Base-by-base conservation (phyloP, 2,888 invertebrate species). In the Biston stratarius region DNA sequence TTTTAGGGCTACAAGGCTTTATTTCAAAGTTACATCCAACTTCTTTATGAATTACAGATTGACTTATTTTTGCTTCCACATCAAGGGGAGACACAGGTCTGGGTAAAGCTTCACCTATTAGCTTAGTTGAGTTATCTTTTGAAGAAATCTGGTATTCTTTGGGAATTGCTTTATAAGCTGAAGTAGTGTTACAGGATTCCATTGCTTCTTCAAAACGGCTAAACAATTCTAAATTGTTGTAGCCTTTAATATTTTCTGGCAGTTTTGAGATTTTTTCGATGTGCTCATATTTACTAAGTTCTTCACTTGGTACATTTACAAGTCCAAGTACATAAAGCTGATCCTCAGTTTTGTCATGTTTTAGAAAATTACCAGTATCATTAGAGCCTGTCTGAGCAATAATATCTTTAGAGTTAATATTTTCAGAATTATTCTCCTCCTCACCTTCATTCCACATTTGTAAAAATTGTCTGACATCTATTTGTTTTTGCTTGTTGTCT, bases 371-470 rank as follows among this genome's bases (percentile, higher is more conserved):
- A 65, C 72, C 83, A 61, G 61, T 71, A 44, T 80, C 78, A 75
- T 70, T 82, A 51, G 78, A 67, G 45, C 78, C 77, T 70, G 78
- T 74, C 74, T 84, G 80, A 63, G 74, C 58, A 64, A 73, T 67
- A 51, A 75, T 75, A 74, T 89, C 87, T 77, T 89, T 91, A 70
- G 71, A 79, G 38, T 77, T 59, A 66, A 63, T 70, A 71, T 80
- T 85, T 67, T 87, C 85, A 74, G 76, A 77, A 69, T 80, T 81
- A 69, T 80, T 81, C 76, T 92, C 94, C 61, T 94, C 94, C 80
- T 93, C 94, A 52, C 91, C 94, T 82, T 94, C 94, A 88, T 89
- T 94, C 94, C 94, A 94, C 89, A 89, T 93, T 87, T 92, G 89
- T 55, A 94, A 81, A 83, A 91, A 94, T 75, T 94, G 94, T 71